phyloP scores from a whole-genome alignment of 2,113 vertebrate genomes.

The western clawed frog (Xenopus tropicalis) region DNA sequence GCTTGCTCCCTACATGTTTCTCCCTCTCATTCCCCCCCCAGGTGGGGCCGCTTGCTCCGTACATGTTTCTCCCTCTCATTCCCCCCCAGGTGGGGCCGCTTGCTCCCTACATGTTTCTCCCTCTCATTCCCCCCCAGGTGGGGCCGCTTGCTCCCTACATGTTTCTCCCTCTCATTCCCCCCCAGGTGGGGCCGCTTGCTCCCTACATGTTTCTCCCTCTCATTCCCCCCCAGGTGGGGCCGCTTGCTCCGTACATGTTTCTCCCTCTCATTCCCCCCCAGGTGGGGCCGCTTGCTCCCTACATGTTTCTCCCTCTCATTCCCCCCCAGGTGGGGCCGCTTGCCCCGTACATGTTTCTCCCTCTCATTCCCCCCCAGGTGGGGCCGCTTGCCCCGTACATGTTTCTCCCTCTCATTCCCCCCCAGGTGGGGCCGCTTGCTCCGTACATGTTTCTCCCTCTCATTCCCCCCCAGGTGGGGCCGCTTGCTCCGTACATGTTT shows the following conservation, averaged over 20 bases:
- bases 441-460: slow-evolving; percentile 4
- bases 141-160: background rate
- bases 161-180: slow-evolving; percentile 15
- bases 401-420: slow-evolving; percentile 15
- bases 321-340: slow-evolving; percentile 16
- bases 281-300: slow-evolving; percentile 1
- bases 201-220: slow-evolving; percentile 3
- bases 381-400: background rate
- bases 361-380: slow-evolving; percentile 27
- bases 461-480: slow-evolving; percentile 24
- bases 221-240: slow-evolving; percentile 24
- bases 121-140: slow-evolving; percentile 27
- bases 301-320: slow-evolving; percentile 11
- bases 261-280: slow-evolving; percentile 19
- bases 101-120: slow-evolving; percentile 3
- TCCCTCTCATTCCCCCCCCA: slow-evolving; percentile 19
- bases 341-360: slow-evolving; percentile 5
- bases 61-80: slow-evolving; percentile 11
- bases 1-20: background rate
- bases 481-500: background rate
- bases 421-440: slow-evolving; percentile 10
- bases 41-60: slow-evolving; percentile 1
- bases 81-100: slow-evolving; percentile 16
- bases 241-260: background rate
- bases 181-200: slow-evolving; percentile 10